These are phyloP conservation scores for Sula dactylatra DNA, from an alignment of 2,113 vertebrate genomes.

Conservation along the genomic window DNA sequence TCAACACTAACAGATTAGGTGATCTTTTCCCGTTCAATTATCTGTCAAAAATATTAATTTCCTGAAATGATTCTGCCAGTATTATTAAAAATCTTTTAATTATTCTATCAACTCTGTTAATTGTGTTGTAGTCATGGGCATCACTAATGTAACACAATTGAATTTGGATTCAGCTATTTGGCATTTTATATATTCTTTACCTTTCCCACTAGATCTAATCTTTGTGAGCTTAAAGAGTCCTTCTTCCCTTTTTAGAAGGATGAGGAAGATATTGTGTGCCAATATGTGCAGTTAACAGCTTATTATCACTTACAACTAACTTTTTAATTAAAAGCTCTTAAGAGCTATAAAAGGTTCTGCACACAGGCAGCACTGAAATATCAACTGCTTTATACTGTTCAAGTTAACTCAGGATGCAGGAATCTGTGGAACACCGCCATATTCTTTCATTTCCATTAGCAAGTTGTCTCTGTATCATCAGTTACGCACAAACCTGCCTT, in stretches of 20 bases:
- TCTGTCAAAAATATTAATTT: neutral
- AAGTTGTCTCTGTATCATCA: neutral
- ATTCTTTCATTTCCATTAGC: neutral
- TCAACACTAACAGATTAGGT: neutral
- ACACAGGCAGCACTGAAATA: neutral
- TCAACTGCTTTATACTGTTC: neutral
- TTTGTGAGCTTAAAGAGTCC: neutral
- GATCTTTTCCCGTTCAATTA: neutral
- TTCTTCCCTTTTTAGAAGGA: neutral
- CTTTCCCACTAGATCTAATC: neutral
- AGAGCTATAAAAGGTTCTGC: neutral
- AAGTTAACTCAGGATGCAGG: neutral
- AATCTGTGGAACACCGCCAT: too few species aligned
- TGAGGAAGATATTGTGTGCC: neutral
- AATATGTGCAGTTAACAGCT: neutral
- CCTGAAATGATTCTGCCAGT: neutral
- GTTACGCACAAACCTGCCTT: neutral
- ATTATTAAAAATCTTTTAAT: neutral
- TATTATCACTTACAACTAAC: neutral
- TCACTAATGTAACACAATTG: neutral
- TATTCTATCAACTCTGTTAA: neutral
- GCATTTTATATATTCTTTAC: neutral
- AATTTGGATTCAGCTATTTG: neutral
- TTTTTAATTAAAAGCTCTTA: neutral
- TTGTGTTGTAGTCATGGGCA: neutral